Conservation (phyloP, 2,113 vertebrate species). For the Deroptyus accipitrinus region DNA sequence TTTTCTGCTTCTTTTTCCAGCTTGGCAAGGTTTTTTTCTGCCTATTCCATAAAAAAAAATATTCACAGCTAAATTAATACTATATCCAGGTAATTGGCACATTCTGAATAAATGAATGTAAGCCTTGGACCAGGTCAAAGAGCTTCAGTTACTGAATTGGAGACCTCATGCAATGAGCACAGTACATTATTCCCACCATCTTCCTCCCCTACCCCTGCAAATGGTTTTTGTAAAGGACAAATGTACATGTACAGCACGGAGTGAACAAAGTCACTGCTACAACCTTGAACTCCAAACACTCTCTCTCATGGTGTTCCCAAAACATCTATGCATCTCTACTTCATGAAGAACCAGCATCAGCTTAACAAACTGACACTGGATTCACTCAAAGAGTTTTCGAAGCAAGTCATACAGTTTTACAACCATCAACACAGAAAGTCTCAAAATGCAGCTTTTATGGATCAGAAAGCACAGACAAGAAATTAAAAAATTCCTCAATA, state of each 20-base stretch:
- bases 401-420: background rate
- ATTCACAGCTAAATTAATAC: background rate
- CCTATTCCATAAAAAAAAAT: constrained; percentile 63
- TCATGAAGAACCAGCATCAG: background rate
- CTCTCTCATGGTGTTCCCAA: background rate
- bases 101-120: background rate
- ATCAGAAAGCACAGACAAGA: background rate
- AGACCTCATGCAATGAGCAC: background rate
- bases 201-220: fast-evolving
- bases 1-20: constrained; percentile 78
- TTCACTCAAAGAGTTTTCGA: background rate
- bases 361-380: background rate
- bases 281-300: background rate
- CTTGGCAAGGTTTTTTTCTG: constrained; percentile 66
- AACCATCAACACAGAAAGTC: background rate
- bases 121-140: background rate
- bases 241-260: background rate
- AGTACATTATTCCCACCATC: background rate
- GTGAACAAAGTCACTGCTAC: background rate
- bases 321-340: background rate
- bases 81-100: background rate
- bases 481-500: background rate
- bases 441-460: background rate
- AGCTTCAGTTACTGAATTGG: background rate
- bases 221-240: background rate